phyloP scores from a whole-genome alignment of 2,113 vertebrate genomes.

The Chunga burmeisteri region DNA sequence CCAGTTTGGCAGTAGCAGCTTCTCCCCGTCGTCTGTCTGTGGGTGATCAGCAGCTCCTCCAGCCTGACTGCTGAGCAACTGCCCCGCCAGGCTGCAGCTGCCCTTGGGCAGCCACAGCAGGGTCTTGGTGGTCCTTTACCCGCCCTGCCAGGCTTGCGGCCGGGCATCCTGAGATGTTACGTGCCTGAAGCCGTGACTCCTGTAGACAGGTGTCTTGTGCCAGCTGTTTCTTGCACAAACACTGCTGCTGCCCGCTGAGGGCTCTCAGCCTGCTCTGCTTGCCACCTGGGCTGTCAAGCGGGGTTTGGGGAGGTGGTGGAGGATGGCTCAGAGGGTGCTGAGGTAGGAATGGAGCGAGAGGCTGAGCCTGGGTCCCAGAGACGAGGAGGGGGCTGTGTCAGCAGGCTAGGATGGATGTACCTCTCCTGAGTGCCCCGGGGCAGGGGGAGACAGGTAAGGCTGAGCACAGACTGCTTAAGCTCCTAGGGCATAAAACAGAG shows the following conservation, averaged over 20 bases:
- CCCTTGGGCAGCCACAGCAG: background rate
- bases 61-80: background rate
- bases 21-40: background rate
- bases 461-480: background rate
- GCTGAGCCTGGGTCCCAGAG: background rate
- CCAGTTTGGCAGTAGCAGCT: background rate
- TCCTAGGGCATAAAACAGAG: background rate
- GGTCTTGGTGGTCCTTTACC: background rate
- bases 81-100: background rate
- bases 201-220: too few relatives aligned
- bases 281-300: background rate
- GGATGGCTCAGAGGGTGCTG: too few relatives aligned
- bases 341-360: accelerated
- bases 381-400: background rate
- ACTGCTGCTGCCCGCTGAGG: background rate
- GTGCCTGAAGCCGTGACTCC: accelerated
- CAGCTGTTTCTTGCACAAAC: background rate
- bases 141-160: accelerated
- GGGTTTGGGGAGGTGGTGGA: background rate
- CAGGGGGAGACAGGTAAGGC: background rate
- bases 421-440: background rate
- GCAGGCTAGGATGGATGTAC: background rate
- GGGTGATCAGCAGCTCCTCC: background rate
- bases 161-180: accelerated
- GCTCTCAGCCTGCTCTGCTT: background rate